Percentiles rank a stretch among this genome's conserved stretches.
Conservation (phyloP, 2,113 vertebrate species). For the Bubo bubo region DNA sequence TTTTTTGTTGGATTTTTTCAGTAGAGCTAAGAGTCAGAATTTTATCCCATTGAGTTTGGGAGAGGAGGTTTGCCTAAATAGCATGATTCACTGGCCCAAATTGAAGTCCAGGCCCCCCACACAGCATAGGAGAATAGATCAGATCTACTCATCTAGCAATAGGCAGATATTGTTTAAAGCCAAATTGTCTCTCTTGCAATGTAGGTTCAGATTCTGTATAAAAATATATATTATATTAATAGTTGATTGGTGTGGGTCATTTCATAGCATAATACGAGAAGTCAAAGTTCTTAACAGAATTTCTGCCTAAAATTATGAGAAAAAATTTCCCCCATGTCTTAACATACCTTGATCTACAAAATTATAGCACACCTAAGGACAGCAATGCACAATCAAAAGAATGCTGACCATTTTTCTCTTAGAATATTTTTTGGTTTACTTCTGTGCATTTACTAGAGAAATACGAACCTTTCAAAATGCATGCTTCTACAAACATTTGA, state of each 20-base stretch:
- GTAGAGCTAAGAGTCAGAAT: not conserved
- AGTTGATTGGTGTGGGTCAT: not conserved
- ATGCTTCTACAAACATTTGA: not conserved
- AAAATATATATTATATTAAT: not conserved
- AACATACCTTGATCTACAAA: not conserved
- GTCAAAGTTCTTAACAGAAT: not conserved
- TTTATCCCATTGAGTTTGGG: not conserved
- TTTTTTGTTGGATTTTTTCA: not conserved
- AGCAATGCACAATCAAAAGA: not conserved
- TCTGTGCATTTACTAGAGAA: not conserved
- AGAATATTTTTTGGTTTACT: not conserved
- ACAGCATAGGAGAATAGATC: not conserved
- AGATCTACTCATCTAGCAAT: not conserved
- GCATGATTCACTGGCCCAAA: not conserved
- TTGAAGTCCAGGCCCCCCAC: not conserved
- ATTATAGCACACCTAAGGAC: not conserved
- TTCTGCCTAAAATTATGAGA: not conserved
- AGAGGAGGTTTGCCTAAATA: not conserved
- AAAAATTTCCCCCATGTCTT: not conserved
- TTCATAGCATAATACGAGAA: not conserved
- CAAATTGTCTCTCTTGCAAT: not conserved
- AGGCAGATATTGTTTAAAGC: not conserved
- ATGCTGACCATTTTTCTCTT: not conserved
- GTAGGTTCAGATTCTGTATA: not conserved
- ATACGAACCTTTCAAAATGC: not conserved